phyloP scores from a whole-genome alignment of 2,888 invertebrate species.

The Spodoptera littoralis region DNA sequence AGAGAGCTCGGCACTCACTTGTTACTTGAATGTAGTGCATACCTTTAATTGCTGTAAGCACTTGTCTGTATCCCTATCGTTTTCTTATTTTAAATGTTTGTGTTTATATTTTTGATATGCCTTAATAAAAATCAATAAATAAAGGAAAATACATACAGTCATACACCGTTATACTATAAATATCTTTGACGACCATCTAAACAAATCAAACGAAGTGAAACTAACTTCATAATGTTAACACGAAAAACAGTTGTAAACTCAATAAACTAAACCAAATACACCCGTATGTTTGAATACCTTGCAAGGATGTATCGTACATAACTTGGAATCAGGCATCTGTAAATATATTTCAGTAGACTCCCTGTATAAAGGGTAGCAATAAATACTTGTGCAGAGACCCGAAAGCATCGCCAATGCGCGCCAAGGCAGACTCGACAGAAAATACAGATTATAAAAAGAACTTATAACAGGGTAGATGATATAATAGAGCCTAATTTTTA shows the following conservation, averaged over 20 bases:
- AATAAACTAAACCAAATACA: slow-evolving; percentile 3
- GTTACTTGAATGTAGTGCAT: too few relatives aligned
- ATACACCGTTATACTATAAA: neutral
- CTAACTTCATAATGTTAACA: too few relatives aligned
- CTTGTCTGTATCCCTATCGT: too few relatives aligned
- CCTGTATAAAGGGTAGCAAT: slow-evolving; percentile 37
- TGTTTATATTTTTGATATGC: too few relatives aligned
- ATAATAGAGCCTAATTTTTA: too few relatives aligned
- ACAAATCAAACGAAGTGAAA: too few relatives aligned
- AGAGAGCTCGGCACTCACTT: too few relatives aligned
- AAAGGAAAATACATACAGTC: too few relatives aligned
- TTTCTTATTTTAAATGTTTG: too few relatives aligned
- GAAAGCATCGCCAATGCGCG: slow-evolving; percentile 32
- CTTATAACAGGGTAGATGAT: slow-evolving; percentile 28
- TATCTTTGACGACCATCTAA: neutral
- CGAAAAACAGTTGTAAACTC: neutral
- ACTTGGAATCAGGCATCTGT: slow-evolving; percentile 31
- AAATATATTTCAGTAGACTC: slow-evolving; percentile 26
- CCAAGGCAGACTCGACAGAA: slow-evolving; percentile 37
- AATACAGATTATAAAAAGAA: slow-evolving; percentile 40
- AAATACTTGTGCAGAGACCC: slow-evolving; percentile 43
- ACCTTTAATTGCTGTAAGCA: too few relatives aligned
- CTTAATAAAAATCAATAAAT: too few relatives aligned
- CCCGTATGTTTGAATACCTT: slow-evolving; percentile 8
- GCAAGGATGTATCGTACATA: slow-evolving; percentile 15